Conservation (phyloP, 2,888 invertebrate species). For the Pseudolycoriella hygida region DNA sequence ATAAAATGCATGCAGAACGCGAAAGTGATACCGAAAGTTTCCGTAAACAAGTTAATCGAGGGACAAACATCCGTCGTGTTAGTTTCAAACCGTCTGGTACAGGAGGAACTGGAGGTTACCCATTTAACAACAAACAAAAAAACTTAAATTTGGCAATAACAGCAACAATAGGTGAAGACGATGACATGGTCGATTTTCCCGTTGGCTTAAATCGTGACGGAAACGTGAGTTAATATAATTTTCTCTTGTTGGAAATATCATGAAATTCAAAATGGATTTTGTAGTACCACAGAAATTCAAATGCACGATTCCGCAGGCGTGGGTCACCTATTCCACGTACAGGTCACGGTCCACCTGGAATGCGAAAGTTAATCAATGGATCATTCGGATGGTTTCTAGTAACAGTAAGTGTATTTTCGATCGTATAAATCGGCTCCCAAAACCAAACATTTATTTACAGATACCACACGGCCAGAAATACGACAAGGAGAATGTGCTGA, state of each 20-base stretch:
- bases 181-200: constrained; percentile 19
- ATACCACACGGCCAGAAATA: constrained; percentile 58
- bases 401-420: constrained; percentile 25
- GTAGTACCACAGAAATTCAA: constrained; percentile 7
- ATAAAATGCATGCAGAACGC: constrained; percentile 14
- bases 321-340: constrained; percentile 21
- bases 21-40: constrained; percentile 18
- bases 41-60: constrained; percentile 7
- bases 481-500: constrained; percentile 47
- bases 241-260: too few relatives aligned
- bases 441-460: too few relatives aligned
- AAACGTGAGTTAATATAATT: not conserved
- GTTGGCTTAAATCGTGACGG: not conserved
- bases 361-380: constrained; percentile 31
- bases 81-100: constrained; percentile 25
- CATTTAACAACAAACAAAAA: too few relatives aligned
- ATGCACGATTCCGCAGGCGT: constrained; percentile 22
- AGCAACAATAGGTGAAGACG: constrained; percentile 22
- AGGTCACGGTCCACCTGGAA: constrained; percentile 15
- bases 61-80: constrained; percentile 18
- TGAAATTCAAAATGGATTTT: not conserved
- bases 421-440: too few relatives aligned
- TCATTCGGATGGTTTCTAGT: constrained; percentile 54
- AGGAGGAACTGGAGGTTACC: constrained; percentile 11
- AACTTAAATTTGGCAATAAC: constrained; percentile 13